Conservation (phyloP, 2,888 invertebrate species). For the Sympetrum striolatum region DNA sequence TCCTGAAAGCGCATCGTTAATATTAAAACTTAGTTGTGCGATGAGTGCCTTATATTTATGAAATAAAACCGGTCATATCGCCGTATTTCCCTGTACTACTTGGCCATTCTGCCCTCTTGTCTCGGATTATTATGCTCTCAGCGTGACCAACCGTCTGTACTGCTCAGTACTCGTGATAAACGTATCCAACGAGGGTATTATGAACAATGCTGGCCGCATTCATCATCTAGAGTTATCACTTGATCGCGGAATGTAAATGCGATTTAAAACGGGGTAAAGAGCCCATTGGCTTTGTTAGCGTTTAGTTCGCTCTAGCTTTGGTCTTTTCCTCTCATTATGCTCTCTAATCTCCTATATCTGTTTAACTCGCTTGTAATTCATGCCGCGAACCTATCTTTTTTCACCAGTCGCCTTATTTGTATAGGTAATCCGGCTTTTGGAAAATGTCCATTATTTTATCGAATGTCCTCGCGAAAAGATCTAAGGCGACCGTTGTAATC, state of each 20-base stretch:
- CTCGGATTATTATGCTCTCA: background rate
- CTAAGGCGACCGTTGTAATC: background rate
- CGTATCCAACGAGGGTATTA: conserved; percentile 15
- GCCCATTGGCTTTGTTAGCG: conserved; percentile 4
- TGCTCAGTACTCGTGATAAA: background rate
- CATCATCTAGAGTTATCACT: conserved; percentile 24
- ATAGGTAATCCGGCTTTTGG: background rate
- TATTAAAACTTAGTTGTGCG: background rate
- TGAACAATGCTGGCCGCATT: background rate
- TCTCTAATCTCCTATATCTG: background rate
- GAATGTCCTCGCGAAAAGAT: background rate
- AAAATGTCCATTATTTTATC: background rate
- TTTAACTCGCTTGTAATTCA: background rate
- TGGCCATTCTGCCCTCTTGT: background rate
- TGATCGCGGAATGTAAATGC: conserved; percentile 3
- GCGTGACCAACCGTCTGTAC: background rate
- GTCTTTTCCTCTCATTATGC: background rate
- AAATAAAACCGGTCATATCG: too few species aligned
- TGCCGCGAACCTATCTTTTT: background rate
- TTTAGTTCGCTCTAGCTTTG: background rate
- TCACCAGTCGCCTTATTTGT: background rate
- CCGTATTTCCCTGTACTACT: too few species aligned
- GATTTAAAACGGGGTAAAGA: conserved; percentile 15
- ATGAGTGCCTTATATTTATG: too few species aligned
- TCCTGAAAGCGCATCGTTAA: background rate